Conservation (phyloP, 2,113 vertebrate species). For the Sturnira hondurensis region DNA sequence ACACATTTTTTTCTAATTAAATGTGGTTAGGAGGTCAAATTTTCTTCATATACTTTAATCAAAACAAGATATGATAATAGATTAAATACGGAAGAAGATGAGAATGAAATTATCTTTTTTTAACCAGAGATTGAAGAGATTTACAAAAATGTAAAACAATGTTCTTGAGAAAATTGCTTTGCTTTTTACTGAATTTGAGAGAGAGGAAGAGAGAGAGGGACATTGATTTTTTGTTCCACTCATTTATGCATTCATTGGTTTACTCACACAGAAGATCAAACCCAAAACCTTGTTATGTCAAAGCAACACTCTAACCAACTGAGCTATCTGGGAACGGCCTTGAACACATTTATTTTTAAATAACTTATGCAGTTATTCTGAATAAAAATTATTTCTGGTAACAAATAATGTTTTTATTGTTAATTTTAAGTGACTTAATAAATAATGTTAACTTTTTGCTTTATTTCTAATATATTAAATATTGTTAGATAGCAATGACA, state of each 20-base stretch:
- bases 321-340: too few species aligned
- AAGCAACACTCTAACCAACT: too few species aligned
- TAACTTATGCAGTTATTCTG: neutral
- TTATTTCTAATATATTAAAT: neutral
- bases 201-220: too few species aligned
- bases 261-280: too few species aligned
- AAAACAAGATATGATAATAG: neutral
- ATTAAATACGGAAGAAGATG: neutral
- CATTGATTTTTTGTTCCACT: too few species aligned
- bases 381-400: neutral
- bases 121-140: neutral
- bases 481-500: neutral
- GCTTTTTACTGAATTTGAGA: too few species aligned
- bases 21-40: neutral
- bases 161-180: neutral
- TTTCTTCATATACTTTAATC: neutral
- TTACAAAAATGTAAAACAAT: neutral
- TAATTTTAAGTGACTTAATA: neutral
- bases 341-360: neutral
- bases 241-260: too few species aligned
- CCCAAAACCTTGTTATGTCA: too few species aligned
- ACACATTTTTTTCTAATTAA: neutral
- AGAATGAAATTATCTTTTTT: neutral
- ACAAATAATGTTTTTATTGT: neutral
- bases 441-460: neutral